Evolutionary conservation across 1,140 invertebrate genomes (phyloP).

Genomic region (Carposina sasakii): DNA sequence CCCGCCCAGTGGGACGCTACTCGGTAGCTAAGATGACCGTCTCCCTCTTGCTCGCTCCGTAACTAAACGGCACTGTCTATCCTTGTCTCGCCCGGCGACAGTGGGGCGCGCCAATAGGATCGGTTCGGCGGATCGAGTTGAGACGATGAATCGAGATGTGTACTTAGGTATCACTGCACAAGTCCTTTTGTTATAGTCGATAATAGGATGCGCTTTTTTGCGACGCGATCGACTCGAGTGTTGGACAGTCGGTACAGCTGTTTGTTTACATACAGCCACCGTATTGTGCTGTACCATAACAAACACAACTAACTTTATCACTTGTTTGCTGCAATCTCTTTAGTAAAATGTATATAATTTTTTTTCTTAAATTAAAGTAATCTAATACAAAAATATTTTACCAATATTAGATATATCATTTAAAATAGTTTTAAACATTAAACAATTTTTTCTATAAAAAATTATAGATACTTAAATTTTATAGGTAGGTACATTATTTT

Average conservation of each 20-base stretch:
- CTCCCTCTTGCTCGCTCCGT: conserved; percentile 51
- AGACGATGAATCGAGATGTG: conserved; percentile 71
- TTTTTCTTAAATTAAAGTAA: no score
- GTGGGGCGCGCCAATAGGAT: conserved; percentile 69
- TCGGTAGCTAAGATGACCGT: conserved; percentile 64
- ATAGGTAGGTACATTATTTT: no score
- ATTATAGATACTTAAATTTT: no score
- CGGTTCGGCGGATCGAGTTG: conserved; percentile 65
- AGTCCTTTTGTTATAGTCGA: conserved; percentile 72
- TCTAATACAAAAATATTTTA: no score
- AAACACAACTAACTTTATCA: conserved; percentile 17
- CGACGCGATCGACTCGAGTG: conserved; percentile 52
- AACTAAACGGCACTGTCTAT: conserved; percentile 26
- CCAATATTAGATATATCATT: no score
- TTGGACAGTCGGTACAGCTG: conserved; percentile 30
- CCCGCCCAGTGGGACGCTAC: conserved; percentile 70
- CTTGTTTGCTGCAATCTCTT: no score
- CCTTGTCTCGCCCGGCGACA: conserved; percentile 58
- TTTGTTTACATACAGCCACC: conserved; percentile 48
- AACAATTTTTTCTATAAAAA: no score
- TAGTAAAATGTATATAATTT: no score
- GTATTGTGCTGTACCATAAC: conserved; percentile 12
- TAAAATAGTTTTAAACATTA: no score
- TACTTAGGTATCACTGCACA: conserved; percentile 71
- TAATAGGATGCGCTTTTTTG: conserved; percentile 72